Evolutionary conservation across 2,113 vertebrate genomes (phyloP).

Genomic region (Helogale parvula): DNA sequence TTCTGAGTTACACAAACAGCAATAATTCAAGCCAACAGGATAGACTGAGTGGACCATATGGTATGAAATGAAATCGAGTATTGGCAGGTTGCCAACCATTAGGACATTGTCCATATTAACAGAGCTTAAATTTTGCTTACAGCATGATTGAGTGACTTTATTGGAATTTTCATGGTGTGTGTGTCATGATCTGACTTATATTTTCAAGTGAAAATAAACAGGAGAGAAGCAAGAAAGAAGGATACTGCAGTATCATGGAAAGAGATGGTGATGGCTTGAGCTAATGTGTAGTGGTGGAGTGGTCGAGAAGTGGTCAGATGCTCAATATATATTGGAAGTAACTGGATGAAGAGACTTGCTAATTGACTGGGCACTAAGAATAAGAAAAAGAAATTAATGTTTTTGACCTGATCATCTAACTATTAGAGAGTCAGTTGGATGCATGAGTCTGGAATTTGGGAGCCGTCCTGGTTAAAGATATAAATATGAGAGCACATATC

Average conservation of each 20-base stretch:
- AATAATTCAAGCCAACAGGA: not conserved
- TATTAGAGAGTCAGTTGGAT: not conserved
- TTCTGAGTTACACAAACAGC: not conserved
- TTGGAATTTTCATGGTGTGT: not conserved
- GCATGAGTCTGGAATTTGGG: not conserved
- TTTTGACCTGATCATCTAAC: not conserved
- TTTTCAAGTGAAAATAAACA: not conserved
- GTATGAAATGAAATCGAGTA: not conserved
- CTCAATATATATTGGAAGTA: no score
- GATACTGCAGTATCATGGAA: fast-evolving
- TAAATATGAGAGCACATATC: not conserved
- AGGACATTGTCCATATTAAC: not conserved
- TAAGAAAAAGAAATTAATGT: not conserved
- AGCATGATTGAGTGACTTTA: not conserved
- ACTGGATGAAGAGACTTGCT: not conserved
- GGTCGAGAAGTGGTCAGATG: not conserved
- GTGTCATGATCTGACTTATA: not conserved
- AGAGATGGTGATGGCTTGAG: fast-evolving
- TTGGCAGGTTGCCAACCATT: fast-evolving
- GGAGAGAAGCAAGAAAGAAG: not conserved
- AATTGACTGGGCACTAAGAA: not conserved
- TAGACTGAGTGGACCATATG: not conserved
- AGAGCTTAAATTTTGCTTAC: not conserved
- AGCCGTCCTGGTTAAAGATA: not conserved
- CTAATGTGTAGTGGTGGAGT: not conserved